Evolutionary conservation across 2,888 invertebrate genomes (phyloP).

Genomic region (Salpingus planirostris): DNA sequence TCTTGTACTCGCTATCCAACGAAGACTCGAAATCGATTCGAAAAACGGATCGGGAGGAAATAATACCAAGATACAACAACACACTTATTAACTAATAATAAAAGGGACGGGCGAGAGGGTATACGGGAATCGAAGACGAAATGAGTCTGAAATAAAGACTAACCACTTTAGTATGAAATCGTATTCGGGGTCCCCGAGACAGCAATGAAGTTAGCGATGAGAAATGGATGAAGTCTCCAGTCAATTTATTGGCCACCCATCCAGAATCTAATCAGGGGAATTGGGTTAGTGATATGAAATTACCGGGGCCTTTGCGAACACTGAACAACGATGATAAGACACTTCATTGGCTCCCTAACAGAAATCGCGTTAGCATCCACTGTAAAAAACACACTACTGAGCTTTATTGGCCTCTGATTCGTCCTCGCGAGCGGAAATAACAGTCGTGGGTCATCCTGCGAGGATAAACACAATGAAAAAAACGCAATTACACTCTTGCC

Average conservation of each 20-base stretch:
- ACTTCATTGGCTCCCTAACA: conserved; percentile 35
- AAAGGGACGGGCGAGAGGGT: too few relatives aligned
- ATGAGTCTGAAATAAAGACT: conserved; percentile 29
- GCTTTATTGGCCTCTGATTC: conserved; percentile 21
- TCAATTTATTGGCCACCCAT: conserved; percentile 43
- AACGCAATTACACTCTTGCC: too few relatives aligned
- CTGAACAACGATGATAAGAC: conserved; percentile 41
- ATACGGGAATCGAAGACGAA: too few relatives aligned
- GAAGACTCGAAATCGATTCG: too few relatives aligned
- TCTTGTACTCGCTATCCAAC: too few relatives aligned
- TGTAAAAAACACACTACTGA: conserved; percentile 24
- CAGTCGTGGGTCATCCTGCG: background rate
- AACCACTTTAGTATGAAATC: conserved; percentile 36
- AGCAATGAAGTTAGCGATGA: conserved; percentile 41
- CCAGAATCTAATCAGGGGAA: conserved; percentile 43
- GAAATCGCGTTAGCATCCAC: conserved; percentile 34
- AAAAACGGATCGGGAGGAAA: too few relatives aligned
- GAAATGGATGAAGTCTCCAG: conserved; percentile 40
- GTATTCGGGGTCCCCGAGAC: conserved; percentile 34
- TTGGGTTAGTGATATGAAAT: conserved; percentile 43
- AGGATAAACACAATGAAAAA: too few relatives aligned
- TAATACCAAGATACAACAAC: too few relatives aligned
- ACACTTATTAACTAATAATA: too few relatives aligned
- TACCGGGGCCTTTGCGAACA: conserved; percentile 32
- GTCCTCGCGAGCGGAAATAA: background rate